Base-by-base conservation (phyloP, 2,797 vertebrate genomes). In the Morus bassanus region DNA sequence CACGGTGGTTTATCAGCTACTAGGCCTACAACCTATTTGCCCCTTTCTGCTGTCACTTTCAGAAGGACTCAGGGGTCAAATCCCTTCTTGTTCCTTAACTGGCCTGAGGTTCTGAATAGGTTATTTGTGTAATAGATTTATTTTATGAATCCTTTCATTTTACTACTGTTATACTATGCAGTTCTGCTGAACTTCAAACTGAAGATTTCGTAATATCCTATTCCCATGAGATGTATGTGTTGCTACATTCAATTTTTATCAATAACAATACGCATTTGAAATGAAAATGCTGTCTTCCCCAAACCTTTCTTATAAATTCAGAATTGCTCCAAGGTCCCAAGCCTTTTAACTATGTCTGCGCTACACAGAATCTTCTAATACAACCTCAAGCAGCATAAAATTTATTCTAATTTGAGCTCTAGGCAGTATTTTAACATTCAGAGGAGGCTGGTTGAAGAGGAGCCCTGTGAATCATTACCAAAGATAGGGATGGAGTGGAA, bases 211-310 rank as follows among this genome's bases (percentile, higher is more conserved):
- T 91, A 75, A 61, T 95, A 83, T 51, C 64, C 11, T 70, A 16
- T 48, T 89, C 60, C 65, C 39, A 9, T n/a, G 67, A 83, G 22
- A 22, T 64, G 35, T 61, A 82, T 87, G 18, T 93, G 73, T 91
- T 73, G n/a, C 83, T 95, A 30, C 48, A 68, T 61, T 91, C 35
- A 57, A 8, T 68, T 95, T 92, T 91, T 88, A 68, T 91, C 73
- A 92, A 78, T 86, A 83, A 91, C 74, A 93, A 73, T n/a, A 75
- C 0, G 1, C 17, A 72, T 80, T 91, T 85, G 69, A 75, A 92
- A 91, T 85, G 2, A 84, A 91, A 89, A 94, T 77, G n/a, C 41
- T 68, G 24, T 61, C 70, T 39, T 76, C 27, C 89, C 50, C 81
- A 91, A 88, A 73, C 23, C 19, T 87, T 88, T 85, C 68, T 51